Evolutionary conservation across 2,113 vertebrate species (phyloP).

Genomic region (Tetrax tetrax): DNA sequence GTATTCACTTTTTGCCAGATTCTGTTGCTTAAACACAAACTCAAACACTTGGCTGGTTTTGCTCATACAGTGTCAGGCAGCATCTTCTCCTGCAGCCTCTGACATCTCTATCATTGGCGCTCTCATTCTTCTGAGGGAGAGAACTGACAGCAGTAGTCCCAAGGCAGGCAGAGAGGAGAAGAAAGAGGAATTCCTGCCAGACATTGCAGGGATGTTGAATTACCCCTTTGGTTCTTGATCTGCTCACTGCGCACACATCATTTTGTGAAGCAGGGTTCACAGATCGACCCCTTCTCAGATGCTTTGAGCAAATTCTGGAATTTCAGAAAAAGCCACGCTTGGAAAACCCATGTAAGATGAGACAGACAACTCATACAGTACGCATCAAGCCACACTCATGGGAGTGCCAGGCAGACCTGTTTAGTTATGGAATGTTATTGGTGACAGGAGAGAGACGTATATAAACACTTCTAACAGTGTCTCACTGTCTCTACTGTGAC

Average conservation of each 20-base stretch:
- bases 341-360: not conserved
- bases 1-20: not conserved
- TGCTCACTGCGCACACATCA: not conserved
- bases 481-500: not conserved
- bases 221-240: not conserved
- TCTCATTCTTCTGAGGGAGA: not conserved
- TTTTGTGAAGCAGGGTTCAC: not conserved
- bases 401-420: not conserved
- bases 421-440: not conserved
- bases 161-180: not conserved
- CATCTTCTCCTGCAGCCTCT: not conserved
- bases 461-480: not conserved
- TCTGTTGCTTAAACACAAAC: not conserved
- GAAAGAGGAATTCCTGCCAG: not conserved
- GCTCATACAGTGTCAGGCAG: not conserved
- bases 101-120: not conserved
- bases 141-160: not conserved
- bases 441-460: not conserved
- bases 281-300: not conserved
- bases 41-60: not conserved
- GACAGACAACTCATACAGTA: not conserved
- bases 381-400: not conserved
- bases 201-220: not conserved
- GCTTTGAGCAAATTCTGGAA: not conserved
- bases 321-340: not conserved